phyloP scores from a whole-genome alignment of 2,113 vertebrate species.

The Acrocephalus kingi region DNA sequence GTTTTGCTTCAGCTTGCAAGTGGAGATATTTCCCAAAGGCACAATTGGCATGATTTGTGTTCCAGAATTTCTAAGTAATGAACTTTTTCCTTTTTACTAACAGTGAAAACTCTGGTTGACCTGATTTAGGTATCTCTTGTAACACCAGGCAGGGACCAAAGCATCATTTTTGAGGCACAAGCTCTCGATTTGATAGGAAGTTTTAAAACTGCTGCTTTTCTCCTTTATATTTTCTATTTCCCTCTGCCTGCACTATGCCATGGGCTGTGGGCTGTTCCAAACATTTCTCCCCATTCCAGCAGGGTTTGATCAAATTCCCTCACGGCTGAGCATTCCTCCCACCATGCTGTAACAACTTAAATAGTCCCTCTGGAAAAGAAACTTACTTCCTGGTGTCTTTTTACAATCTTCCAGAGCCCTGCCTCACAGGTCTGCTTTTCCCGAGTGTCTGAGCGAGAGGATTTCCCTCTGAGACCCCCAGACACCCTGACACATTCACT shows the following conservation, averaged over 20 bases:
- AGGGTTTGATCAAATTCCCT: not conserved
- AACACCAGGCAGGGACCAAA: not conserved
- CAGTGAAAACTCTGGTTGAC: not conserved
- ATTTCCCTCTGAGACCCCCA: not conserved
- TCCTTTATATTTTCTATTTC: not conserved
- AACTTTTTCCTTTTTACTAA: not conserved
- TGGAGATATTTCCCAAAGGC: conserved; percentile 50
- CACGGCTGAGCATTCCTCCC: not conserved
- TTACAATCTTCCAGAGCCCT: not conserved
- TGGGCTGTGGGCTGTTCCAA: not conserved
- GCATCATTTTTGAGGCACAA: not conserved
- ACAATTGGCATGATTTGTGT: not conserved
- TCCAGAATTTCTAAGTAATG: conserved; percentile 29
- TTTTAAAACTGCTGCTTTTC: not conserved
- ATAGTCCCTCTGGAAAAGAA: not conserved
- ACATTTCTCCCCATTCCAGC: not conserved
- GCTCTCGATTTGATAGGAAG: not conserved
- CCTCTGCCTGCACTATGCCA: accelerated
- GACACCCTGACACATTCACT: not conserved
- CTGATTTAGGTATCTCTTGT: conserved; percentile 5
- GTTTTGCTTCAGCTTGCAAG: not conserved
- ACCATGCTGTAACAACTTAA: not conserved
- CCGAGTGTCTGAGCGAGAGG: not conserved
- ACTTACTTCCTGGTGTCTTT: not conserved
- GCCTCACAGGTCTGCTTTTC: not conserved